phyloP scores from a whole-genome alignment of 2,113 vertebrate species.

The Pycnonotus jocosus region DNA sequence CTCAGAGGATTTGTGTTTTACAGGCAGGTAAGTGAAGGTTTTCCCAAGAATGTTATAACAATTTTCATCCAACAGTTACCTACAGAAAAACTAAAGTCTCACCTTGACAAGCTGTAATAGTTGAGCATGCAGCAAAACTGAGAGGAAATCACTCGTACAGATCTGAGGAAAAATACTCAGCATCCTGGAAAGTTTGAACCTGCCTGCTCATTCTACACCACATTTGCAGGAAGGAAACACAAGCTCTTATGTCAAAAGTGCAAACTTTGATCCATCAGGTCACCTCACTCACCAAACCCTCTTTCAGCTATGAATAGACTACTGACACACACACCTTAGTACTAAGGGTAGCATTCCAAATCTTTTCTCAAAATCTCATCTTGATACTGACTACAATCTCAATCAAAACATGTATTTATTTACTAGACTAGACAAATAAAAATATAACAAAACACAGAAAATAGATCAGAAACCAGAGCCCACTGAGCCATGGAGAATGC shows the following conservation, averaged over 20 bases:
- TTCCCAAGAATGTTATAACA: neutral
- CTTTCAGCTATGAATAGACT: neutral
- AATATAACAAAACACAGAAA: neutral
- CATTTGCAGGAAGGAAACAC: neutral
- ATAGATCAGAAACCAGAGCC: neutral
- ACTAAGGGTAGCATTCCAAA: neutral
- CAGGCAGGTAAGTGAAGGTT: neutral
- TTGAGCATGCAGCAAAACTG: neutral
- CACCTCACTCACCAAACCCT: neutral
- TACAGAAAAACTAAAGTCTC: neutral
- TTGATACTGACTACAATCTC: neutral
- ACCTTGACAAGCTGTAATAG: neutral
- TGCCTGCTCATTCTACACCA: neutral
- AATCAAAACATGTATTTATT: neutral
- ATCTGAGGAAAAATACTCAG: neutral
- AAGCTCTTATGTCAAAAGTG: neutral
- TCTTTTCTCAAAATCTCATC: neutral
- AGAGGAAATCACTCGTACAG: neutral
- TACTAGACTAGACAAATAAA: neutral
- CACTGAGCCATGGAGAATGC: neutral
- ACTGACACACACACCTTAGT: neutral
- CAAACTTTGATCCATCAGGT: neutral
- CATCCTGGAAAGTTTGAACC: neutral
- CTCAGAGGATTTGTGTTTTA: neutral
- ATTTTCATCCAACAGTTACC: neutral